Conservation (phyloP, 2,113 vertebrate species). For the Phyllostomus hastatus region DNA sequence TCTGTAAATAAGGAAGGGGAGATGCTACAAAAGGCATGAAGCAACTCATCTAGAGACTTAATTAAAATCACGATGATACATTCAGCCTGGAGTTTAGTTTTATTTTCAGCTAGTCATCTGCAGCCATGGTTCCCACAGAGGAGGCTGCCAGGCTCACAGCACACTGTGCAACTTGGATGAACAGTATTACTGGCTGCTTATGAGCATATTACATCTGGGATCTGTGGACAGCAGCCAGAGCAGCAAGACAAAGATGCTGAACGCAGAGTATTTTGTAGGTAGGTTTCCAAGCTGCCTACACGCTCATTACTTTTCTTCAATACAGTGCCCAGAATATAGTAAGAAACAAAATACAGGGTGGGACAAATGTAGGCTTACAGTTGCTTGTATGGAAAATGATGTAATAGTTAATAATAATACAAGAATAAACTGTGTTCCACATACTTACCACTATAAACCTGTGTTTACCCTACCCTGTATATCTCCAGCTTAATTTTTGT, state of each 20-base stretch:
- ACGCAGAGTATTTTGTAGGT: not conserved
- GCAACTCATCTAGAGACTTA: conserved; percentile 8
- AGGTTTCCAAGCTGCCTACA: not conserved
- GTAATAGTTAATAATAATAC: not conserved
- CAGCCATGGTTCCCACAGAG: conserved; percentile 46
- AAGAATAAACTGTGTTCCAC: not conserved
- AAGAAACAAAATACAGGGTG: not conserved
- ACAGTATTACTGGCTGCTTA: not conserved
- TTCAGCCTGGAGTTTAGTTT: conserved; percentile 31
- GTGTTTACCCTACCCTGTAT: not conserved
- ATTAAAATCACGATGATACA: conserved; percentile 40
- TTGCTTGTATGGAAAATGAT: not conserved
- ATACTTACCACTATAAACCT: not conserved
- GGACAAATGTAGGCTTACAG: not conserved
- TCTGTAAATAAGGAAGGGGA: not conserved
- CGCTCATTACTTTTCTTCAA: not conserved
- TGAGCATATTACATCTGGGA: conserved; percentile 53
- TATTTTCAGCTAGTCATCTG: conserved; percentile 66
- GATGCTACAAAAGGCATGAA: not conserved
- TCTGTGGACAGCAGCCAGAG: conserved; percentile 40
- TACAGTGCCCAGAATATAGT: not conserved
- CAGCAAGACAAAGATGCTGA: not conserved
- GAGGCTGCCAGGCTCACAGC: conserved; percentile 19
- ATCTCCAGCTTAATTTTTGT: not conserved
- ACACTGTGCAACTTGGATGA: conserved; percentile 27